phyloP scores from a whole-genome alignment of 2,113 vertebrate species.

The Hyperoodon ampullatus region DNA sequence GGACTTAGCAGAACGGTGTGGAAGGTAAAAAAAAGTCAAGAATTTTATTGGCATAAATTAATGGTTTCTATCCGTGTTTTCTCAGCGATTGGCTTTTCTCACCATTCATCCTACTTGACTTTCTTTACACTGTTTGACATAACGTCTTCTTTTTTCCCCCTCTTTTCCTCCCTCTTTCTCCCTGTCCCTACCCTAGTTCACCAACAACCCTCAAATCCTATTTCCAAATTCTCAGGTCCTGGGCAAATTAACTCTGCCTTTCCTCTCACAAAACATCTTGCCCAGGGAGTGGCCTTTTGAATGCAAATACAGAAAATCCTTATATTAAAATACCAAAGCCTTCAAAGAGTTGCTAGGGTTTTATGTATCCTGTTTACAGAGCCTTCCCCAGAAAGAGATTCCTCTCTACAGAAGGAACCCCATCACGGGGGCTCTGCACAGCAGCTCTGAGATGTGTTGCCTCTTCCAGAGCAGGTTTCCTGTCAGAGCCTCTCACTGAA shows the following conservation, averaged over 20 bases:
- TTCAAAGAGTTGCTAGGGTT: conserved; percentile 60
- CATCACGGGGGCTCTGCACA: conserved; percentile 42
- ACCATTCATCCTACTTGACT: background rate
- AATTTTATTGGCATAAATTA: background rate
- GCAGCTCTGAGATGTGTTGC: conserved; percentile 39
- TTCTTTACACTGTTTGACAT: background rate
- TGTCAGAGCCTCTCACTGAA: background rate
- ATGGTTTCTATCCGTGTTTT: background rate
- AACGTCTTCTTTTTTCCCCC: background rate
- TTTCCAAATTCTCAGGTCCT: background rate
- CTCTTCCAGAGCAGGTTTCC: conserved; percentile 51
- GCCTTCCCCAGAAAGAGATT: conserved; percentile 70
- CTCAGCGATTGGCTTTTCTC: background rate
- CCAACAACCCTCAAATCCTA: background rate
- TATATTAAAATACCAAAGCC: background rate
- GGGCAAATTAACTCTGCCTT: conserved; percentile 19
- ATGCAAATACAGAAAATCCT: conserved; percentile 76
- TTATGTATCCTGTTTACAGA: conserved; percentile 63
- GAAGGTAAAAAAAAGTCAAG: background rate
- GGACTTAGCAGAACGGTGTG: background rate
- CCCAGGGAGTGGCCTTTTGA: conserved; percentile 58
- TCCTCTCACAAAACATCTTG: conserved; percentile 56
- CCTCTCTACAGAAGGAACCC: conserved; percentile 84
- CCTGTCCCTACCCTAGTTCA: background rate
- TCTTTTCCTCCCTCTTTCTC: background rate